These are phyloP conservation scores for Bombus balteatus DNA, from an alignment of 1,140 invertebrate genomes.

Conservation along the genomic window DNA sequence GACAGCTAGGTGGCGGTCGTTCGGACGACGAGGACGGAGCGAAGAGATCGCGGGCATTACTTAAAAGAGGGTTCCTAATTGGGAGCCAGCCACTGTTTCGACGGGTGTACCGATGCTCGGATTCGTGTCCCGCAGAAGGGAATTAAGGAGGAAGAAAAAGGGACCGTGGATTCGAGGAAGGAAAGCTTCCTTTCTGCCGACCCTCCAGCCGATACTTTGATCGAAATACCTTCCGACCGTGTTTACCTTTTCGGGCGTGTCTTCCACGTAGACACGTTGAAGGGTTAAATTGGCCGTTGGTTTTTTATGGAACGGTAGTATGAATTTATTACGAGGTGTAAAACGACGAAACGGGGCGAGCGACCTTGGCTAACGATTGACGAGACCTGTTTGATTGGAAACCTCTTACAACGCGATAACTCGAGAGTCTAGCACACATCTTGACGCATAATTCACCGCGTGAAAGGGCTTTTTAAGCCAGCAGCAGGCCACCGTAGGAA, in stretches of 20 bases:
- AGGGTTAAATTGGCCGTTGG: neutral
- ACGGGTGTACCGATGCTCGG: slow-evolving; percentile 76
- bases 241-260: slow-evolving; percentile 37
- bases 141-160: slow-evolving; percentile 60
- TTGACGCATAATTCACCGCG: neutral
- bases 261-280: slow-evolving; percentile 8
- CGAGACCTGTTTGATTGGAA: no score
- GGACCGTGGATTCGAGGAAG: slow-evolving; percentile 43
- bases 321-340: slow-evolving; percentile 23
- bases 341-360: neutral
- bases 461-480: neutral
- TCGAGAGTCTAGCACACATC: neutral
- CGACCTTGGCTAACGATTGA: neutral
- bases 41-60: slow-evolving; percentile 69
- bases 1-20: slow-evolving; percentile 25
- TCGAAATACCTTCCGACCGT: slow-evolving; percentile 36
- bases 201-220: slow-evolving; percentile 13
- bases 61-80: slow-evolving; percentile 80
- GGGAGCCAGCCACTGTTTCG: slow-evolving; percentile 80
- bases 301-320: neutral
- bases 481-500: no score
- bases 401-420: neutral
- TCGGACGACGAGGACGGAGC: slow-evolving; percentile 50
- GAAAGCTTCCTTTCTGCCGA: slow-evolving; percentile 36
- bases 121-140: slow-evolving; percentile 74